Evolutionary conservation across 1,140 invertebrate genomes (phyloP).

Genomic region (Pogonomyrmex californicus): DNA sequence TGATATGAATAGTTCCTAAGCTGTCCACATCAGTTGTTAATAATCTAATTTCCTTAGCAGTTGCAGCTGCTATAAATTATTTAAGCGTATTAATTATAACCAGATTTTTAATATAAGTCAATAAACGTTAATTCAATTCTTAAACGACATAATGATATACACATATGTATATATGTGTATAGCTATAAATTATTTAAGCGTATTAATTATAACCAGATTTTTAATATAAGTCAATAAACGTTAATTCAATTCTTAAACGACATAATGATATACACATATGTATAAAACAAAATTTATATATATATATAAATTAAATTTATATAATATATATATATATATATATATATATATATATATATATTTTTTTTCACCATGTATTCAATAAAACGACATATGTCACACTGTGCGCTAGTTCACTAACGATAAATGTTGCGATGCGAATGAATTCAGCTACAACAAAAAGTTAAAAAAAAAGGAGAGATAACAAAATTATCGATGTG

Average conservation of each 20-base stretch:
- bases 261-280: neutral
- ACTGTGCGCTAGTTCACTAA: neutral
- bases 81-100: slow-evolving; percentile 22
- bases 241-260: neutral
- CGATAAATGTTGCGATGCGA: slow-evolving; percentile 33
- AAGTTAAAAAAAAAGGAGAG: neutral
- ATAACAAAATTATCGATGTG: slow-evolving; percentile 65
- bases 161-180: no score
- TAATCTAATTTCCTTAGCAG: slow-evolving; percentile 26
- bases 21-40: neutral
- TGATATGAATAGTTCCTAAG: slow-evolving; percentile 8
- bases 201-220: slow-evolving; percentile 27
- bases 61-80: neutral
- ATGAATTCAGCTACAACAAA: slow-evolving; percentile 30
- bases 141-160: neutral
- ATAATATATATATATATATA: no score
- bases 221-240: neutral
- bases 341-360: neutral
- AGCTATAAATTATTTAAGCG: no score
- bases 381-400: slow-evolving; percentile 1
- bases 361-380: neutral
- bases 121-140: neutral
- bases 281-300: neutral
- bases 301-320: neutral
- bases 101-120: slow-evolving; percentile 9